Percentiles rank a stretch among this genome's conserved stretches.
Conservation (phyloP, 2,888 invertebrate genomes). For the Adineta ricciae region DNA sequence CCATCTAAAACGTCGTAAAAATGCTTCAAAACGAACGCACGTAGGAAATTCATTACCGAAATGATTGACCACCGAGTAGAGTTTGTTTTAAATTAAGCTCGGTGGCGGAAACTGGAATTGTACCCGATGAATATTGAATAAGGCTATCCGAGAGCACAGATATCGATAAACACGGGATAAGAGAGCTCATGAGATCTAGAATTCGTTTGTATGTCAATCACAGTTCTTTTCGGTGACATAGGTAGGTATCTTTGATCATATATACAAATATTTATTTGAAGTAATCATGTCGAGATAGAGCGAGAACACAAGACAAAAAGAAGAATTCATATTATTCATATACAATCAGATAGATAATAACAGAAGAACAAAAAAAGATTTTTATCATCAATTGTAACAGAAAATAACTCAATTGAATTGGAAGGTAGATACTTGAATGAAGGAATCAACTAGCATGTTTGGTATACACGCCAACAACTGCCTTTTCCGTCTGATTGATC, state of each 20-base stretch:
- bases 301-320: neutral
- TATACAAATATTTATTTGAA: neutral
- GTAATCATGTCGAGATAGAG: neutral
- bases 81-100: conserved; percentile 32
- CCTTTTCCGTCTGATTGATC: neutral
- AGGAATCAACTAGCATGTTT: neutral
- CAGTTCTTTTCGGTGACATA: too few relatives aligned
- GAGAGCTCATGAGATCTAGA: neutral
- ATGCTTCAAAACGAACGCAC: neutral
- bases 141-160: neutral
- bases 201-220: too few relatives aligned
- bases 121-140: neutral
- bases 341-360: neutral
- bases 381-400: neutral
- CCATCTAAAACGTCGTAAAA: neutral
- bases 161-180: neutral
- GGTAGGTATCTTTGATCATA: neutral
- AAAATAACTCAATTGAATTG: neutral
- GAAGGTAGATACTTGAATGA: neutral
- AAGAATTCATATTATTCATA: neutral
- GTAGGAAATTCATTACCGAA: conserved; percentile 26
- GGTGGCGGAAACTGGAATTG: neutral
- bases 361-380: neutral
- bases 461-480: neutral
- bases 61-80: conserved; percentile 32